These are phyloP conservation scores for Volucella inflata DNA, from an alignment of 2,888 invertebrate genomes.

Conservation along the genomic window DNA sequence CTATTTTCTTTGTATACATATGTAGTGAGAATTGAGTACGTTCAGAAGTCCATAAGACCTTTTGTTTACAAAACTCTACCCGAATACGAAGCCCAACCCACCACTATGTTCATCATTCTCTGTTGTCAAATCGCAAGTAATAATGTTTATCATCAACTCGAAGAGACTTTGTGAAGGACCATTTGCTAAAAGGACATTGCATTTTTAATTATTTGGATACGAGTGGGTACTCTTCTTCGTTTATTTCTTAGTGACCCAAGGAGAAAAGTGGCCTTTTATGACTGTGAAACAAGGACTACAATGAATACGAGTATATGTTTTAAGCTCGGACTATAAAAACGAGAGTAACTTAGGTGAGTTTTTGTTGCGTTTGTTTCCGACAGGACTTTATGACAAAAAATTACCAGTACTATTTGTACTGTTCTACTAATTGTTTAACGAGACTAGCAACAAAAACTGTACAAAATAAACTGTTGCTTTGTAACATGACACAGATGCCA, in stretches of 20 bases:
- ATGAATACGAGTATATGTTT: constrained; percentile 43
- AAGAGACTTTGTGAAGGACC: constrained; percentile 70
- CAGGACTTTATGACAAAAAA: constrained; percentile 54
- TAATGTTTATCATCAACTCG: constrained; percentile 74
- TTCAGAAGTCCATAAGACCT: constrained; percentile 10
- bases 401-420: constrained; percentile 13
- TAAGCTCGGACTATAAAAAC: constrained; percentile 19
- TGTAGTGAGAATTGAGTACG: constrained; percentile 11
- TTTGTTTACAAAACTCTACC: constrained; percentile 56
- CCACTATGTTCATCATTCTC: constrained; percentile 45
- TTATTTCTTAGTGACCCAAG: constrained; percentile 2
- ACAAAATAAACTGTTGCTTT: constrained; percentile 53
- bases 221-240: constrained; percentile 29
- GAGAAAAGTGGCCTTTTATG: constrained; percentile 36
- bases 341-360: neutral
- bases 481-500: constrained; percentile 20
- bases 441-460: constrained; percentile 38
- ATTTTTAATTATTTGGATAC: constrained; percentile 72
- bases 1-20: neutral
- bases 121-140: constrained; percentile 73
- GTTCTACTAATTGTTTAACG: constrained; percentile 56
- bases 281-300: constrained; percentile 19
- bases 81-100: constrained; percentile 52
- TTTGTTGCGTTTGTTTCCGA: constrained; percentile 13
- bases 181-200: constrained; percentile 71